These are phyloP conservation scores for Homalodisca vitripennis DNA, from an alignment of 1,140 invertebrate species.

Conservation along the genomic window DNA sequence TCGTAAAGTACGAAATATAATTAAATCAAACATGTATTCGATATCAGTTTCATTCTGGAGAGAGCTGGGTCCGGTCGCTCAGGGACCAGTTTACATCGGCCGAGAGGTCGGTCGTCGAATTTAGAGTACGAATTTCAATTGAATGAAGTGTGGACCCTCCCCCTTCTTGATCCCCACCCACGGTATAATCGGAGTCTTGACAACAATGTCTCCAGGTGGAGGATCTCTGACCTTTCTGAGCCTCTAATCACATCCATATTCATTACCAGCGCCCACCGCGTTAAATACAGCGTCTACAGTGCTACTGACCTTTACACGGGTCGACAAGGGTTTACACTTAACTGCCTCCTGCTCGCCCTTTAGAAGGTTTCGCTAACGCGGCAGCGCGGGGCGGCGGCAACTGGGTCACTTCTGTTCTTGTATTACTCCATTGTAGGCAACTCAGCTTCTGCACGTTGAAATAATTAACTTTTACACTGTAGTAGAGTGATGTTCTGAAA, in stretches of 20 bases:
- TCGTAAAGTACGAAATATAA: not conserved
- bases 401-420: too few relatives aligned
- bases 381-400: too few relatives aligned
- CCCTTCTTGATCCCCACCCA: not conserved
- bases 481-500: too few relatives aligned
- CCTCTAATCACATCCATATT: constrained; percentile 9
- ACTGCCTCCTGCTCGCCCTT: not conserved
- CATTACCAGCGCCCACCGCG: constrained; percentile 12
- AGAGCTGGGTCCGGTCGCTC: not conserved
- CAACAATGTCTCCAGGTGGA: constrained; percentile 9
- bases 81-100: not conserved
- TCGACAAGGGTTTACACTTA: not conserved
- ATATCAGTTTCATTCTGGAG: constrained; percentile 7
- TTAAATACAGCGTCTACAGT: not conserved
- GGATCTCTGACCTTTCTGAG: not conserved
- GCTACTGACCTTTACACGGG: not conserved
- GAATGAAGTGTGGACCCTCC: not conserved
- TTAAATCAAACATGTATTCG: not conserved
- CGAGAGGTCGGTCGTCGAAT: not conserved
- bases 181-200: not conserved
- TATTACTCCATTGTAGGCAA: too few relatives aligned
- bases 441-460: too few relatives aligned
- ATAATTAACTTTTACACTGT: too few relatives aligned
- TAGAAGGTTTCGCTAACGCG: too few relatives aligned
- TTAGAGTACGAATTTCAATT: constrained; percentile 14